Evolutionary conservation across 2,888 invertebrate species (phyloP).

Genomic region (Priocnemis perturbator): DNA sequence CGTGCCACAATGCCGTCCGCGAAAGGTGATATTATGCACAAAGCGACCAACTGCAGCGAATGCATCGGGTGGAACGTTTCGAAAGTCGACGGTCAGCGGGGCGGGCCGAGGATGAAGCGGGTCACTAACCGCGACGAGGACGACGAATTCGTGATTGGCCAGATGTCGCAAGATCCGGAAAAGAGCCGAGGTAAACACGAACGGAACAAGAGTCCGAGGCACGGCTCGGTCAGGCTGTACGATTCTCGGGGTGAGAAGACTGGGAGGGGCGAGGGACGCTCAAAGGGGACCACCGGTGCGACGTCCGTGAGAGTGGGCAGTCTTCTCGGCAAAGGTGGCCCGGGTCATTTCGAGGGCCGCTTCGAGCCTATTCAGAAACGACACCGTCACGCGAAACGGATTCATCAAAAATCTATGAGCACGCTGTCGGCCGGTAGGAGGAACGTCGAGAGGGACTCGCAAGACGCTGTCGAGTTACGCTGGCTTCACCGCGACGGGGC

Average conservation of each 20-base stretch:
- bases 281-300: not conserved
- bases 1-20: no score
- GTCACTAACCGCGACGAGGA: conserved; percentile 54
- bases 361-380: conserved; percentile 36
- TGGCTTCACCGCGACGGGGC: conserved; percentile 20
- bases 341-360: not conserved
- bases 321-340: no score
- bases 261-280: conserved; percentile 1
- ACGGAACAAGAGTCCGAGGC: conserved; percentile 13
- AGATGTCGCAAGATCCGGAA: conserved; percentile 45
- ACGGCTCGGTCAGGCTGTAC: no score
- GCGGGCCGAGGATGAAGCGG: not conserved
- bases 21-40: no score
- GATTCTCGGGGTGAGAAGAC: conserved; percentile 11
- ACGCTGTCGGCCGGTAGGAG: conserved; percentile 17
- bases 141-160: conserved; percentile 60
- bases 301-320: no score
- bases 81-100: not conserved
- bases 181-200: conserved; percentile 21
- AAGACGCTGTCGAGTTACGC: conserved; percentile 30
- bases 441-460: conserved; percentile 31
- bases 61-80: no score
- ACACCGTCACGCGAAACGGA: conserved; percentile 40
- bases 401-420: conserved; percentile 42
- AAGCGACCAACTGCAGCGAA: no score